These are phyloP conservation scores for Hyperoplus lanceolatus DNA, from an alignment of 2,797 vertebrate species.

Conservation along the genomic window DNA sequence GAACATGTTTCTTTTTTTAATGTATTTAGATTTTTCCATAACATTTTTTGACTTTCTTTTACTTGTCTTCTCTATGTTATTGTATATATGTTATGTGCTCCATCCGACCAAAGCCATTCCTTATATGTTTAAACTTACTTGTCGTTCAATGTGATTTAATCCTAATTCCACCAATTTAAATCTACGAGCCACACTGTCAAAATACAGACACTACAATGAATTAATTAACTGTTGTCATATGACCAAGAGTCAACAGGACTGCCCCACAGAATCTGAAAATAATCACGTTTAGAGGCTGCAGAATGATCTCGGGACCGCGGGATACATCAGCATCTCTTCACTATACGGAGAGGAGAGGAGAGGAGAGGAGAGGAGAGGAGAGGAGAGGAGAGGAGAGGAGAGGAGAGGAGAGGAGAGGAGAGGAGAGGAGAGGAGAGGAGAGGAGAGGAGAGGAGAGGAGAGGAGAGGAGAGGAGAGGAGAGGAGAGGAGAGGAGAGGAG, in stretches of 20 bases:
- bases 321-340: slow-evolving; percentile 41
- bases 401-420: slow-evolving; percentile 33
- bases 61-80: no score
- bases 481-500: slow-evolving; percentile 20
- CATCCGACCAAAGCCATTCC: no score
- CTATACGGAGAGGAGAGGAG: slow-evolving; percentile 12
- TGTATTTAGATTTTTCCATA: no score
- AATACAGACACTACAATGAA: neutral
- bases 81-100: no score
- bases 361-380: slow-evolving; percentile 6
- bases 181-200: neutral
- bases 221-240: neutral
- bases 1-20: no score
- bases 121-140: no score
- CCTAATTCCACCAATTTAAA: neutral
- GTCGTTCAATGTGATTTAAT: no score
- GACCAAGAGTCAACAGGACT: neutral
- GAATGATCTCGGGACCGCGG: slow-evolving; percentile 18
- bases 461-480: slow-evolving; percentile 21
- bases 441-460: slow-evolving; percentile 34
- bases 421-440: slow-evolving; percentile 33
- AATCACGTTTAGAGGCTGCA: slow-evolving; percentile 7
- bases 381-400: slow-evolving; percentile 15
- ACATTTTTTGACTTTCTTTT: no score
- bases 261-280: neutral